Evolutionary conservation across 53 echinoderm and acorn worm genomes (phyloP).

Genomic region (Stichopus horrens): DNA sequence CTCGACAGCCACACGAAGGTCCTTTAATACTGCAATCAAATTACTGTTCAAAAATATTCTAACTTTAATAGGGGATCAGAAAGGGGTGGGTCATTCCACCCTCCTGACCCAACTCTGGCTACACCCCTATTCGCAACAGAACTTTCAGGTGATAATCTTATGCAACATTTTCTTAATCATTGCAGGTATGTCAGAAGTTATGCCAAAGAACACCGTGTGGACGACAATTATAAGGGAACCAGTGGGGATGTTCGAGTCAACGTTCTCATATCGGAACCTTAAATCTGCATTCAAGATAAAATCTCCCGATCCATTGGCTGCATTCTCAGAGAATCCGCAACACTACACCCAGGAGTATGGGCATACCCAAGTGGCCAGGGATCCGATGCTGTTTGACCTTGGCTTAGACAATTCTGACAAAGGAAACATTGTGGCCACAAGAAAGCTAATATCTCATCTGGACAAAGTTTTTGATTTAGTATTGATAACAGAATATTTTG

Average conservation of each 20-base stretch:
- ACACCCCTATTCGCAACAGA: too few species aligned
- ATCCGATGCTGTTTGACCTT: conserved; percentile 90
- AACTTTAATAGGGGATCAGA: too few species aligned
- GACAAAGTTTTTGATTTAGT: conserved; percentile 70
- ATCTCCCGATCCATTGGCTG: conserved; percentile 17
- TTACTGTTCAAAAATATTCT: too few species aligned
- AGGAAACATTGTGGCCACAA: conserved; percentile 10
- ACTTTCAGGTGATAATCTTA: too few species aligned
- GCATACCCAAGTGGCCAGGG: conserved; percentile 46
- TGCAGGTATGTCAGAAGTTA: conserved; percentile 71
- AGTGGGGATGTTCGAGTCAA: conserved; percentile 79
- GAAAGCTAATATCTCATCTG: conserved; percentile 50
- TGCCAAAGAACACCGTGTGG: conserved; percentile 66
- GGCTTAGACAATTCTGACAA: conserved; percentile 58
- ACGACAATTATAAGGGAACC: conserved; percentile 89
- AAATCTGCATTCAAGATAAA: conserved; percentile 37
- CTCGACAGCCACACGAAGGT: too few species aligned
- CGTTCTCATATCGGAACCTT: conserved; percentile 68
- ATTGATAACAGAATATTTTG: conserved; percentile 89
- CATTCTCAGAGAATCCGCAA: conserved; percentile 61
- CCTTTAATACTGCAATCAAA: too few species aligned
- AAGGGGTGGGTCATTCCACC: too few species aligned
- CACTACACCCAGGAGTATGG: conserved; percentile 17
- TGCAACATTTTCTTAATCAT: background rate
- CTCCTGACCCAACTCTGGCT: too few species aligned